Base-by-base conservation (phyloP, 1,140 invertebrate species). In the Halyomorpha halys region DNA sequence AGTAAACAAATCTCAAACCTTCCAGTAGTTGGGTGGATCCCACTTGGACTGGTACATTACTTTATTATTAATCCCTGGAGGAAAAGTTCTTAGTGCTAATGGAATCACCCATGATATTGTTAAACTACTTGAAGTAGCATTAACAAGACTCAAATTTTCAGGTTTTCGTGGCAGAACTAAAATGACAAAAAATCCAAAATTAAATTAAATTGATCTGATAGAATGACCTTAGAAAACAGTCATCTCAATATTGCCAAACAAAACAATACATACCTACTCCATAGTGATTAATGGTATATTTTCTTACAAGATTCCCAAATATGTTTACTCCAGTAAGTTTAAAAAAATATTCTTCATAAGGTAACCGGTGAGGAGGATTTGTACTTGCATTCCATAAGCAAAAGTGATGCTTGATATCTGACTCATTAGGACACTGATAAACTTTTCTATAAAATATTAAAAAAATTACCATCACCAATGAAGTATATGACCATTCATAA, bases 21-120 rank as follows among this genome's bases (percentile, higher is more conserved):
- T 73, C 77, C 80, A 81, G 64, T 71, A 74, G 51, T 81, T 61
- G 19, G 59, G 78, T 56, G 75, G 72, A 69, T 78, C 76, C 74
- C 80, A 82, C 67, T 81, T 76, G 65, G 80, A 81, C 67, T 82
- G 81, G 74, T 85, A 86, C 61, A 80, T 76, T 44, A 87, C 77
- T 72, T 77, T 78, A 68, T 83, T 79, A 62, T 78, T 73, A 6
- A 87, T 69, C 19, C 81, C 82, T 64, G 72, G 73, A 21, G 82
- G 77, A 68, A 86, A 83, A 65, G 75, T 77, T 51, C 76, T 69
- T 73, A 87, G 77, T 23, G 79, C 77, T 67, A 76, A 77, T 25
- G 80, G 77, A 9, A 85, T 72, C 16, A 64, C 71, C 85, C 86
- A 88, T 25, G 72, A 68, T 18, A 88, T 71, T 44, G 74, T 66